Conservation (phyloP, 2,888 invertebrate species). For the Agonopterix alstromeriana region DNA sequence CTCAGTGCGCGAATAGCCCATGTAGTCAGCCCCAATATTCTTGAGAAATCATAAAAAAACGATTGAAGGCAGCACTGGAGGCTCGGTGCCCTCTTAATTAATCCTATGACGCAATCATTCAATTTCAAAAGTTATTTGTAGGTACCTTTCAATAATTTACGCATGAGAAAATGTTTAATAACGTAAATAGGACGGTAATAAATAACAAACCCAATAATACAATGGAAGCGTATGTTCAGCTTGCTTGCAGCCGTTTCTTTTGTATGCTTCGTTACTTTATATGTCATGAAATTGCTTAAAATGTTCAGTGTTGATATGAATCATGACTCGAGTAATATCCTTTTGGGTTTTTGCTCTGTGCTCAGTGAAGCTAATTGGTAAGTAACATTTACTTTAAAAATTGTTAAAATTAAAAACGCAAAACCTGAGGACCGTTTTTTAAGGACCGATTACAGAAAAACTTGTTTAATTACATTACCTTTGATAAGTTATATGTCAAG, state of each 20-base stretch:
- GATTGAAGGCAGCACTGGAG: too few relatives aligned
- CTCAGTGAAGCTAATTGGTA: not conserved
- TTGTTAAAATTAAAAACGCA: too few relatives aligned
- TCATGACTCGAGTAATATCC: not conserved
- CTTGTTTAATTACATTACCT: too few relatives aligned
- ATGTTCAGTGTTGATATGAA: not conserved
- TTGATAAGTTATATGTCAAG: too few relatives aligned
- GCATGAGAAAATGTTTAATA: not conserved
- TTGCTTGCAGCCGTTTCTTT: not conserved
- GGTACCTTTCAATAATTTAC: not conserved
- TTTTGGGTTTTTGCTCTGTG: conserved; percentile 3
- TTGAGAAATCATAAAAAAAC: too few relatives aligned
- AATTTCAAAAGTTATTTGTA: not conserved
- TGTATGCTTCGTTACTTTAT: not conserved
- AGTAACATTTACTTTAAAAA: not conserved
- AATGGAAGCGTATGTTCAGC: not conserved
- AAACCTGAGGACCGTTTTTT: not conserved
- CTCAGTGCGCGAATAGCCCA: too few relatives aligned
- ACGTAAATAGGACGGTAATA: not conserved
- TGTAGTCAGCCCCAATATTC: too few relatives aligned
- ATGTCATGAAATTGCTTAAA: not conserved
- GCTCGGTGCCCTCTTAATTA: not conserved
- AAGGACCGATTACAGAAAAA: not conserved
- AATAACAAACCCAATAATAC: not conserved
- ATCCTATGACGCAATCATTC: not conserved